phyloP scores from a whole-genome alignment of 1,140 invertebrate species.

The Drosophila santomea region DNA sequence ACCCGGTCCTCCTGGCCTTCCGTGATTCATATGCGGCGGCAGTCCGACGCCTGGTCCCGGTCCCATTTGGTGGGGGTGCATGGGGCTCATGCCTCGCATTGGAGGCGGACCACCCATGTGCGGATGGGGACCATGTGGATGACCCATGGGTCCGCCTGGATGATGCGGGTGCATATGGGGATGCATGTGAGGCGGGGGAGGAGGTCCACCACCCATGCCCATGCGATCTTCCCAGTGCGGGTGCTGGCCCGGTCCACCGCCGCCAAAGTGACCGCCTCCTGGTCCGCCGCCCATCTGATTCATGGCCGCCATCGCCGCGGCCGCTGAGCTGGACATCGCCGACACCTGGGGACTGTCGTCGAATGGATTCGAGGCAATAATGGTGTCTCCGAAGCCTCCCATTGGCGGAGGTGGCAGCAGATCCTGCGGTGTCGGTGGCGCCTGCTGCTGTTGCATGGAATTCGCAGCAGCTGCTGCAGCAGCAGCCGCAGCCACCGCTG shows the following conservation, averaged over 20 bases:
- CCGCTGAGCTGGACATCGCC: slow-evolving; percentile 74
- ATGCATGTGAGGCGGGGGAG: slow-evolving; percentile 83
- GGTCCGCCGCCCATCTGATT: slow-evolving; percentile 84
- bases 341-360: slow-evolving; percentile 92
- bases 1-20: slow-evolving; percentile 63
- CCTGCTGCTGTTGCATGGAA: slow-evolving; percentile 86
- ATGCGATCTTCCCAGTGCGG: slow-evolving; percentile 86
- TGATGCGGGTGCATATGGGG: slow-evolving; percentile 85
- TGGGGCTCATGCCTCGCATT: slow-evolving; percentile 90
- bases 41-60: slow-evolving; percentile 77
- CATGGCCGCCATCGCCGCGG: slow-evolving; percentile 87
- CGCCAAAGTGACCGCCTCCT: slow-evolving; percentile 66
- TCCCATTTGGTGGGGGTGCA: slow-evolving; percentile 85
- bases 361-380: slow-evolving; percentile 97
- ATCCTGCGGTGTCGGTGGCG: slow-evolving; percentile 88
- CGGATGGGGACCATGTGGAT: slow-evolving; percentile 84
- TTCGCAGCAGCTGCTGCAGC: slow-evolving; percentile 83
- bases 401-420: slow-evolving; percentile 93
- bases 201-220: slow-evolving; percentile 86
- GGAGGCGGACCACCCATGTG: slow-evolving; percentile 86
- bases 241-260: slow-evolving; percentile 53
- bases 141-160: slow-evolving; percentile 85
- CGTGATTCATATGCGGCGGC: slow-evolving; percentile 83
- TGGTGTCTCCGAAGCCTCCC: slow-evolving; percentile 95
- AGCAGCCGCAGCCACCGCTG: slow-evolving; percentile 76